phyloP scores from a whole-genome alignment of 1,140 invertebrate genomes.

The Scaptomyza montana region DNA sequence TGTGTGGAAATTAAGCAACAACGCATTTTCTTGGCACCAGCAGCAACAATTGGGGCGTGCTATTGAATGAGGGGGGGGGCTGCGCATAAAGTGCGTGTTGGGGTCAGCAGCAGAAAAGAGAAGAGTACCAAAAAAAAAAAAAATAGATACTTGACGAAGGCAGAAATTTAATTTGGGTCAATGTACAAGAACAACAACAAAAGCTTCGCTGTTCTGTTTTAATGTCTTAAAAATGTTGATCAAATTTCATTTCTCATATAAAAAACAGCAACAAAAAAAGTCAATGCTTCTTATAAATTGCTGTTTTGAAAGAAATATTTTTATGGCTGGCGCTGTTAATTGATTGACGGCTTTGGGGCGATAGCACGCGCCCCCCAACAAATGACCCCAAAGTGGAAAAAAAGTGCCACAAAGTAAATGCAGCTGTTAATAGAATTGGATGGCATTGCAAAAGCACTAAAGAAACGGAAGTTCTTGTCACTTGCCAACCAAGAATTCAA shows the following conservation, averaged over 20 bases:
- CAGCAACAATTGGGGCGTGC: conserved; percentile 68
- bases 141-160: conserved; percentile 13
- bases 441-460: conserved; percentile 35
- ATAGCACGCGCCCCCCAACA: conserved; percentile 16
- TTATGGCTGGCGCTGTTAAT: conserved; percentile 36
- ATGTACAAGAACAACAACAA: conserved; percentile 30
- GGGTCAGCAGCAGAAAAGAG: conserved; percentile 37
- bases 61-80: conserved; percentile 13
- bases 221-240: conserved; percentile 65
- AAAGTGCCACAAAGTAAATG: conserved; percentile 39
- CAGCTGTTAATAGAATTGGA: conserved; percentile 28
- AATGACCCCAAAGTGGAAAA: conserved; percentile 36
- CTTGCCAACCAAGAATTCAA: conserved; percentile 9
- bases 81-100: conserved; percentile 12
- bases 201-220: conserved; percentile 41
- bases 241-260: conserved; percentile 42
- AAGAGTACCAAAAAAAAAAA: conserved; percentile 32
- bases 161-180: conserved; percentile 38
- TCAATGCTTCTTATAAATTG: conserved; percentile 47
- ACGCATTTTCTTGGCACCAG: conserved; percentile 79
- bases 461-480: conserved; percentile 48
- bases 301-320: conserved; percentile 38
- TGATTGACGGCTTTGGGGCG: conserved; percentile 45
- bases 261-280: conserved; percentile 4
- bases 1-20: conserved; percentile 71